Base-by-base conservation (phyloP, 2,797 vertebrate species). In the Knipowitschia caucasica region DNA sequence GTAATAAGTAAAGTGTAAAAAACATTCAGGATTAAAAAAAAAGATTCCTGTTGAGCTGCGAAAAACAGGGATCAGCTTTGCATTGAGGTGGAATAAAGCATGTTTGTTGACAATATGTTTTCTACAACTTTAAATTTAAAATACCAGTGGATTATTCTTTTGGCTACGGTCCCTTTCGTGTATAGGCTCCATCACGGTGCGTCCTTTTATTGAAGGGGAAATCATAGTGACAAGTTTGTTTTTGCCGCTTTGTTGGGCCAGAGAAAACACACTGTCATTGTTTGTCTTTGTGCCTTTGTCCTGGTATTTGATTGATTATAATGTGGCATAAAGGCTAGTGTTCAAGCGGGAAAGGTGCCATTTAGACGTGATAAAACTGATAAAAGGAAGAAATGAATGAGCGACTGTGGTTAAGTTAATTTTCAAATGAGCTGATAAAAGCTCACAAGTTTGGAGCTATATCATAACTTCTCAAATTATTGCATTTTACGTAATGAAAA, bases 1-100 rank as follows among this genome's bases (percentile, higher is more conserved):
- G 71, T 80, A 76, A 89, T 89, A 89, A 89, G 90, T 89, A 87
- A 85, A 86, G 84, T 77, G 78, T 78, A 71, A 80, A 75, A 71
- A 63, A 67, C 82, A 81, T 84, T 71, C n/a, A n/a, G n/a, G n/a
- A n/a, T n/a, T n/a, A n/a, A n/a, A 81, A 86, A 84, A 77, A 75
- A 83, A 77, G 83, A 62, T 68, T 80, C 75, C 66, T 55, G 71
- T 78, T 70, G 72, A 73, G 72, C 64, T 67, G 53, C 4, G 61
- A 69, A 78, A n/a, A 82, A 81, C 38, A 39, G 47, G 59, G 62
- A 70, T 72, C 62, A 70, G 68, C 24, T 45, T 26, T 7, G n/a
- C n/a, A n/a, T n/a, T n/a, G n/a, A n/a, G n/a, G n/a, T n/a, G 42
- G 23, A 44, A 17, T 42, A 5, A 25, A 42, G 21, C 24, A 12